phyloP scores from a whole-genome alignment of 1,140 invertebrate genomes.

The Drosophila carrolli region DNA sequence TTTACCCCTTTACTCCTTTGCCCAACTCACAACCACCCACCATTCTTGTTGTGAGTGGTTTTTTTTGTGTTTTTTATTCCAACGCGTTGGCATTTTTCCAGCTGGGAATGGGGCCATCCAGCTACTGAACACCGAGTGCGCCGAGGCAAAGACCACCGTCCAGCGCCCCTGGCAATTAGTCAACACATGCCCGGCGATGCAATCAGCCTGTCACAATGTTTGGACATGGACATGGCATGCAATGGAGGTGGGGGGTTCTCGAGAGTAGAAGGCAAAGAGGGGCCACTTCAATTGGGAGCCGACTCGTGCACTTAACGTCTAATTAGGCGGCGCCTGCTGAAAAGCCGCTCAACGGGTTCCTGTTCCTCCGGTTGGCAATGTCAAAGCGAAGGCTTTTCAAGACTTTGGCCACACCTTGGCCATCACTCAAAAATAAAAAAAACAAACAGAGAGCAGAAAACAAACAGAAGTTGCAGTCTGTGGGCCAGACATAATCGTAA shows the following conservation, averaged over 20 bases:
- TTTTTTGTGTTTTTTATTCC: constrained; percentile 3
- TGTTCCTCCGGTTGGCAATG: constrained; percentile 32
- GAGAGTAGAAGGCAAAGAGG: neutral
- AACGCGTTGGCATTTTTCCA: constrained; percentile 7
- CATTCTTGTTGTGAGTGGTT: constrained; percentile 1
- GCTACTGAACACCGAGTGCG: constrained; percentile 4
- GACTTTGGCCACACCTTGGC: constrained; percentile 64
- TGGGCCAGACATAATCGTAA: constrained; percentile 55
- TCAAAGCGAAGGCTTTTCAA: constrained; percentile 57
- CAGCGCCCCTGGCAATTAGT: constrained; percentile 66
- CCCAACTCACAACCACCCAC: constrained; percentile 10
- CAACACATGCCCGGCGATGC: constrained; percentile 59
- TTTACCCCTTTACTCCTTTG: neutral
- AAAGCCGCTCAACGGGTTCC: constrained; percentile 72
- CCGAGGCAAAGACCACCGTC: constrained; percentile 12
- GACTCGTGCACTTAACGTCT: constrained; percentile 67
- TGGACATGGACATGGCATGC: constrained; percentile 46
- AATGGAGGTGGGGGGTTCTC: neutral
- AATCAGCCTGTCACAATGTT: constrained; percentile 76
- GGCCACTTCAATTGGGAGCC: constrained; percentile 54
- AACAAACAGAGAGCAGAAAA: constrained; percentile 7
- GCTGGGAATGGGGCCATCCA: constrained; percentile 29
- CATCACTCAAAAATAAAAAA: constrained; percentile 55
- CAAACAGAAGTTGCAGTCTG: constrained; percentile 11
- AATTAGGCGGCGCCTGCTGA: constrained; percentile 70